Evolutionary conservation across 2,113 vertebrate genomes (phyloP).

Genomic region (Atractosteus spatula): DNA sequence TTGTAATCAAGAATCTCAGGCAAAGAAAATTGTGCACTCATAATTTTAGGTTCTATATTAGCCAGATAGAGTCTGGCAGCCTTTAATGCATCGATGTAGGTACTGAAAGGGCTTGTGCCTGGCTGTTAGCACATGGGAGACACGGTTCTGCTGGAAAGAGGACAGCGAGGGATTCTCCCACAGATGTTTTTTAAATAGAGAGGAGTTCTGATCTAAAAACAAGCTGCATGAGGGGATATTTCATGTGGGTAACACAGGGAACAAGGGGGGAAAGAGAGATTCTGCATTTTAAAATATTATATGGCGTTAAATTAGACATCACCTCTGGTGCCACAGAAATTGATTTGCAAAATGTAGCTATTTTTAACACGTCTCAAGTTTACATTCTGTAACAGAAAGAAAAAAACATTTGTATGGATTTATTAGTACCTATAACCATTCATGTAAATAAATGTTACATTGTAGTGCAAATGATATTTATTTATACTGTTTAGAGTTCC

Average conservation of each 20-base stretch:
- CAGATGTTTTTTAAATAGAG: background rate
- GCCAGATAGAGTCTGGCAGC: slow-evolving; percentile 19
- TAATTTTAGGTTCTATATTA: slow-evolving; percentile 13
- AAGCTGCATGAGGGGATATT: slow-evolving; percentile 6
- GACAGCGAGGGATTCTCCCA: background rate
- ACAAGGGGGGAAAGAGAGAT: slow-evolving; percentile 7
- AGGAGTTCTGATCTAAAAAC: background rate
- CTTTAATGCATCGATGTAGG: slow-evolving; percentile 25
- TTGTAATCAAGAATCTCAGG: background rate
- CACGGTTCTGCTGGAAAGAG: background rate
- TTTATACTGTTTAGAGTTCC: too few relatives aligned
- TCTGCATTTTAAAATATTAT: slow-evolving; percentile 29
- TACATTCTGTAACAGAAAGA: too few relatives aligned
- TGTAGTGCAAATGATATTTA: too few relatives aligned
- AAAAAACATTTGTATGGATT: too few relatives aligned
- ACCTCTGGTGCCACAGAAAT: too few relatives aligned
- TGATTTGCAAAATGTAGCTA: too few relatives aligned
- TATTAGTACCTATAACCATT: too few relatives aligned
- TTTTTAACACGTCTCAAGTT: too few relatives aligned
- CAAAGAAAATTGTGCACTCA: slow-evolving; percentile 12
- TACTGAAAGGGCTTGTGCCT: background rate
- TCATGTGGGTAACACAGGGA: slow-evolving; percentile 11
- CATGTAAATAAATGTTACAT: too few relatives aligned
- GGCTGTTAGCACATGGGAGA: background rate
- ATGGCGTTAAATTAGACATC: background rate